phyloP scores from a whole-genome alignment of 2,888 invertebrate species.

The Ecliptopera silaceata region DNA sequence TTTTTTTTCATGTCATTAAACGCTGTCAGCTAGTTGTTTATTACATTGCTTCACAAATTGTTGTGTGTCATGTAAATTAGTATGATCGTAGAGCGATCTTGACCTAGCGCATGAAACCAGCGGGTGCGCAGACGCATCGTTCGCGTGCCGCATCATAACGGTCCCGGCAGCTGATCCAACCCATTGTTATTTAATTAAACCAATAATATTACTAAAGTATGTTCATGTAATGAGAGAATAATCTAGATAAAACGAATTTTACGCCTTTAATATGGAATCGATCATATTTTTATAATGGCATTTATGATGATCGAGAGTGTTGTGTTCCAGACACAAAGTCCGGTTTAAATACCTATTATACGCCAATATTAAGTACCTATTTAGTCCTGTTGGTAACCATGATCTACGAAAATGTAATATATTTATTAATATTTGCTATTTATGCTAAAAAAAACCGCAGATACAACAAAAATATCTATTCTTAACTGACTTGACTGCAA shows the following conservation, averaged over 20 bases:
- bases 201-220: constrained; percentile 42
- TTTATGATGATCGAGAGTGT: constrained; percentile 16
- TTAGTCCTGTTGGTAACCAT: too few species aligned
- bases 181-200: constrained; percentile 71
- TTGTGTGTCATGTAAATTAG: constrained; percentile 59
- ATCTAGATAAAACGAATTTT: constrained; percentile 28
- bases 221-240: constrained; percentile 16
- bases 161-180: constrained; percentile 71
- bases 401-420: too few species aligned
- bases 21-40: constrained; percentile 58
- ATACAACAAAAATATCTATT: too few species aligned
- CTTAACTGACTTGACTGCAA: too few species aligned
- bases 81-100: constrained; percentile 46
- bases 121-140: constrained; percentile 36
- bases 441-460: too few species aligned
- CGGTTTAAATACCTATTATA: too few species aligned
- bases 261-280: constrained; percentile 13
- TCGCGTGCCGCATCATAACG: constrained; percentile 72
- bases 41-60: constrained; percentile 66
- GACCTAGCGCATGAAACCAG: constrained; percentile 47
- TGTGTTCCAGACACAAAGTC: too few species aligned
- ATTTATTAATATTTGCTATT: too few species aligned
- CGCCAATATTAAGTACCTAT: too few species aligned
- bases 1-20: too few species aligned
- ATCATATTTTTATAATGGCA: constrained; percentile 19